Conservation (phyloP, 1,140 invertebrate species). For the Eulimnadia texana region DNA sequence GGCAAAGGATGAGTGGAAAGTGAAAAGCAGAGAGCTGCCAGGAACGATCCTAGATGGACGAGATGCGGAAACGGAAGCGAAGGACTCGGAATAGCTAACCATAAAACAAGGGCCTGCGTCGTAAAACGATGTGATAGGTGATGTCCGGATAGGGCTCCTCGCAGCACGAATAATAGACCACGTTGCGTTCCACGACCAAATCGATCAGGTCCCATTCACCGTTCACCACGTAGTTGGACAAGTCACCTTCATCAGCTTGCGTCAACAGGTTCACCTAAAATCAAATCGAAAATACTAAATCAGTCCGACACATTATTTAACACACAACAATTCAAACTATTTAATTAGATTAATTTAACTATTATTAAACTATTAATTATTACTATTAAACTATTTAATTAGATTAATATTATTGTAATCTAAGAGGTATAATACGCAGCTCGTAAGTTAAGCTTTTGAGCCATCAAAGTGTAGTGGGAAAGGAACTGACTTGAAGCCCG, state of each 20-base stretch:
- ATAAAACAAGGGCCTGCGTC: slow-evolving; percentile 42
- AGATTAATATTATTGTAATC: too few species aligned
- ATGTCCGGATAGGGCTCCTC: slow-evolving; percentile 41
- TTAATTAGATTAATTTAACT: background rate
- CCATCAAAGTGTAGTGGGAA: too few species aligned
- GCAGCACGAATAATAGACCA: slow-evolving; percentile 37
- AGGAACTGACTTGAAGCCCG: slow-evolving; percentile 18
- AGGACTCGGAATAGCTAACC: slow-evolving; percentile 24
- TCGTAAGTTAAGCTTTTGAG: too few species aligned
- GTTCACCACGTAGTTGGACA: slow-evolving; percentile 35
- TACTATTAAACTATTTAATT: background rate
- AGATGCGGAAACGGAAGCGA: too few species aligned
- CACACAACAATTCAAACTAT: background rate
- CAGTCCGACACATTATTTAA: too few species aligned
- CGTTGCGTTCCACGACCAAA: slow-evolving; percentile 31
- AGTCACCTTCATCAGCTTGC: slow-evolving; percentile 26
- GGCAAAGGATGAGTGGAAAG: too few species aligned
- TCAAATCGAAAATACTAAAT: too few species aligned
- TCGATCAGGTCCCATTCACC: slow-evolving; percentile 43
- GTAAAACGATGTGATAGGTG: slow-evolving; percentile 34
- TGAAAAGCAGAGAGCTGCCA: too few species aligned
- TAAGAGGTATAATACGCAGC: too few species aligned
- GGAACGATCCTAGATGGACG: too few species aligned
- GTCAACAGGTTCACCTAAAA: slow-evolving; percentile 26
- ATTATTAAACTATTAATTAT: background rate